phyloP scores from a whole-genome alignment of 2,888 invertebrate genomes.

The Acheta domesticus region DNA sequence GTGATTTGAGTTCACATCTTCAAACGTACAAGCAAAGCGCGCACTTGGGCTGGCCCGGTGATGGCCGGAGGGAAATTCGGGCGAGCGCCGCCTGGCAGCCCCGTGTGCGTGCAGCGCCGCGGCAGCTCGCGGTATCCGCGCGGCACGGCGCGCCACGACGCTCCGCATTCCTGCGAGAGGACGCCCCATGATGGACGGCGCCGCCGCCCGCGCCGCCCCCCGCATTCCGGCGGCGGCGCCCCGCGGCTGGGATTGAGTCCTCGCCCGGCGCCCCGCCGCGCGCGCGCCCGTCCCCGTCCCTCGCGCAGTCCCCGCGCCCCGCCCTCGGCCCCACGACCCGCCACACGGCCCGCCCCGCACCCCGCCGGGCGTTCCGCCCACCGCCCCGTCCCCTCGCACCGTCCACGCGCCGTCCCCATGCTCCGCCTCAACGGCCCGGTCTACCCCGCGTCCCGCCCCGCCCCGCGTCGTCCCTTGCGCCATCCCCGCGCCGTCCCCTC shows the following conservation, averaged over 20 bases:
- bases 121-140: not conserved
- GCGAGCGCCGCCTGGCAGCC: too few species aligned
- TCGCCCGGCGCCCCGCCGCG: constrained; percentile 18
- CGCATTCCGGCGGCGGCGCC: constrained; percentile 2
- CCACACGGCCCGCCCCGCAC: not conserved
- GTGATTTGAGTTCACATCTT: too few species aligned
- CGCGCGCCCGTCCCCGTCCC: not conserved
- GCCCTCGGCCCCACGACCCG: not conserved
- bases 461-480: too few species aligned
- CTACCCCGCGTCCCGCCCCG: too few species aligned
- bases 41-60: too few species aligned
- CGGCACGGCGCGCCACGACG: not conserved
- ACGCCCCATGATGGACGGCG: constrained; percentile 12
- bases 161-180: not conserved
- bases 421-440: too few species aligned
- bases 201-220: constrained; percentile 5
- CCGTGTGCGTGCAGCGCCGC: not conserved
- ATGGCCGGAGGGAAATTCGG: too few species aligned
- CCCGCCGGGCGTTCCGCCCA: not conserved
- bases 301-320: not conserved
- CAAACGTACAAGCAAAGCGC: too few species aligned
- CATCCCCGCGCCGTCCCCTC: too few species aligned
- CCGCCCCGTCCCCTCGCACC: too few species aligned
- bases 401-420: too few species aligned
- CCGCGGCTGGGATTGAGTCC: constrained; percentile 18